Conservation (phyloP, 2,797 vertebrate species). For the Helarctos malayanus region DNA sequence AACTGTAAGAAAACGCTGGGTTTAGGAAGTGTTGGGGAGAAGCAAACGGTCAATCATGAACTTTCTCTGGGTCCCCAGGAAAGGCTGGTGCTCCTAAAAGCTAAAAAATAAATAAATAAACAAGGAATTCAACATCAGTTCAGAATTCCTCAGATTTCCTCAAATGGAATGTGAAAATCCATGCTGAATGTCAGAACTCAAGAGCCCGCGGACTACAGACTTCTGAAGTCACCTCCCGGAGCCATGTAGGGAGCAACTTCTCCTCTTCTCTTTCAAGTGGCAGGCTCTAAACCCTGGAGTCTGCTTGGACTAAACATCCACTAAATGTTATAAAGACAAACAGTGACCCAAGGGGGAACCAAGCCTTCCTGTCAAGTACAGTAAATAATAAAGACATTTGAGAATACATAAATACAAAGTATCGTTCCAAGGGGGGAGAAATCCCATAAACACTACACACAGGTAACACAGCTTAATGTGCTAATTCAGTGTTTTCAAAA, state of each 20-base stretch:
- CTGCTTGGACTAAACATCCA: background rate
- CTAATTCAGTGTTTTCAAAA: background rate
- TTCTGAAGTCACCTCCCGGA: conserved; percentile 27
- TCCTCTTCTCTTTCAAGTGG: background rate
- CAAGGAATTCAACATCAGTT: background rate
- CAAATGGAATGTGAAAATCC: background rate
- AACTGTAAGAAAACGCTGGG: background rate
- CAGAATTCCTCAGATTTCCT: background rate
- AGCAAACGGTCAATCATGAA: background rate
- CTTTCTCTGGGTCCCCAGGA: background rate
- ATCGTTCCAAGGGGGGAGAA: background rate
- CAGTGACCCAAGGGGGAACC: background rate
- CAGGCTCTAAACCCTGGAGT: background rate
- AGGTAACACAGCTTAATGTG: background rate
- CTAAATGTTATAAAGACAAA: background rate
- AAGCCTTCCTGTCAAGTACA: background rate
- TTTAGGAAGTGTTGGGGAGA: background rate
- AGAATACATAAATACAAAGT: background rate
- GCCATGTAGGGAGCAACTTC: background rate
- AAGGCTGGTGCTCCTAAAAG: background rate
- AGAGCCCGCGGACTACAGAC: conserved; percentile 50
- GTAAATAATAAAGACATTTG: background rate
- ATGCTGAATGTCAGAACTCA: conserved; percentile 14
- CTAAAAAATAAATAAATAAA: background rate
- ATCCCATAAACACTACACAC: background rate